phyloP scores from a whole-genome alignment of 2,888 invertebrate species.

The Chrysotoxum bicinctum region DNA sequence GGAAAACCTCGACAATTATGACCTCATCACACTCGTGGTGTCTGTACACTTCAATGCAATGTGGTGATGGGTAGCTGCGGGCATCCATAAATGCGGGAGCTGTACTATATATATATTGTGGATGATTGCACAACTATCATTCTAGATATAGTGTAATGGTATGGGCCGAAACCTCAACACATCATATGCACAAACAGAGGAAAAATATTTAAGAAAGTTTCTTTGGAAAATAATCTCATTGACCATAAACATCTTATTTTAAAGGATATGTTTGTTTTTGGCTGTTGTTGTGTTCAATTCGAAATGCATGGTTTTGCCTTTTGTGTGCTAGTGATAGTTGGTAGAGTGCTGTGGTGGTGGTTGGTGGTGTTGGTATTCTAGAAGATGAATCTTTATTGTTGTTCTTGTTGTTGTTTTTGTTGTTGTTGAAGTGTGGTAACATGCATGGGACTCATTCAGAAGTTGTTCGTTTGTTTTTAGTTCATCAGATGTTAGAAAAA shows the following conservation, averaged over 20 bases:
- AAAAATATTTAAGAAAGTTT: conserved; percentile 61
- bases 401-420: neutral
- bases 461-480: neutral
- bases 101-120: neutral
- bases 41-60: conserved; percentile 27
- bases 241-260: conserved; percentile 67
- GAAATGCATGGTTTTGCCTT: conserved; percentile 19
- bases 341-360: neutral
- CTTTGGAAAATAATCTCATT: conserved; percentile 61
- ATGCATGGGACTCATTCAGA: neutral
- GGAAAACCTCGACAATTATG: conserved; percentile 71
- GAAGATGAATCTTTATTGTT: neutral
- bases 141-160: conserved; percentile 13
- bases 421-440: neutral
- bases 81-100: conserved; percentile 66
- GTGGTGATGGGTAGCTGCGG: conserved; percentile 40
- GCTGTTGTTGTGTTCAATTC: conserved; percentile 11
- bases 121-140: conserved; percentile 14
- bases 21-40: conserved; percentile 69
- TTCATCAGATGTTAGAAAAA: neutral
- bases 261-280: conserved; percentile 55
- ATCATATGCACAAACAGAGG: conserved; percentile 21
- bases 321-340: neutral
- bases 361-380: neutral
- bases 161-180: conserved; percentile 64